Conservation (phyloP, 1,140 invertebrate species). For the Drosophila sucinea region DNA sequence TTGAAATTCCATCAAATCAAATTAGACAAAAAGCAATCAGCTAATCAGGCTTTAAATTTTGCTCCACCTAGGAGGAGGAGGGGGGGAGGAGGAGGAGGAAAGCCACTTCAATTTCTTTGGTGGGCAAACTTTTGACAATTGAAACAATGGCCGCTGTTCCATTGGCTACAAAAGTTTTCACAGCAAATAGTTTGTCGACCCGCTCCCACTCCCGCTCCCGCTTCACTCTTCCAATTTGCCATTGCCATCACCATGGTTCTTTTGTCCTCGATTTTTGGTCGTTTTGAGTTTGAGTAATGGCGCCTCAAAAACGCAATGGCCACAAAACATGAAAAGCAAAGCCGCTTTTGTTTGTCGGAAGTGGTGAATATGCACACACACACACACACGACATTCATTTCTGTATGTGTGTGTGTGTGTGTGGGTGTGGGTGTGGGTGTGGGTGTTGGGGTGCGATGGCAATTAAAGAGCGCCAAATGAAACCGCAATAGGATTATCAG, state of each 20-base stretch:
- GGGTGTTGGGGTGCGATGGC: slow-evolving; percentile 42
- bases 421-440: slow-evolving; percentile 24
- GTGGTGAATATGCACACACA: slow-evolving; percentile 10
- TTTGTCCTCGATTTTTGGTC: slow-evolving; percentile 41
- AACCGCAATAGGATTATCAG: slow-evolving; percentile 78
- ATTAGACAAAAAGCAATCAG: slow-evolving; percentile 59
- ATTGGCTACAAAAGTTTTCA: slow-evolving; percentile 44
- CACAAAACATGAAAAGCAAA: slow-evolving; percentile 75
- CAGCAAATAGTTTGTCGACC: slow-evolving; percentile 51
- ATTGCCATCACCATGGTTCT: slow-evolving; percentile 6
- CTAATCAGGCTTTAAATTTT: slow-evolving; percentile 61
- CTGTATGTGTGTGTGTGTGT: slow-evolving; percentile 9
- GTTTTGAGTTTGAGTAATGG: slow-evolving; percentile 73
- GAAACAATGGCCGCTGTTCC: slow-evolving; percentile 59
- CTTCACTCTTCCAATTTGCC: background rate
- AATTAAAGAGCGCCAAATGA: slow-evolving; percentile 61
- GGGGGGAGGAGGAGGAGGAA: slow-evolving; percentile 21
- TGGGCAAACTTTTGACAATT: slow-evolving; percentile 60
- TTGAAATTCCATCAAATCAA: slow-evolving; percentile 56
- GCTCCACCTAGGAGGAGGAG: background rate
- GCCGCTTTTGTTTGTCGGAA: slow-evolving; percentile 68
- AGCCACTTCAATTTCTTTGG: slow-evolving; percentile 42
- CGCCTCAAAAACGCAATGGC: slow-evolving; percentile 75
- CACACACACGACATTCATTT: slow-evolving; percentile 1
- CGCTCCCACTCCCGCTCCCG: background rate